phyloP scores from a whole-genome alignment of 2,113 vertebrate species.

The Gymnorhina tibicen region DNA sequence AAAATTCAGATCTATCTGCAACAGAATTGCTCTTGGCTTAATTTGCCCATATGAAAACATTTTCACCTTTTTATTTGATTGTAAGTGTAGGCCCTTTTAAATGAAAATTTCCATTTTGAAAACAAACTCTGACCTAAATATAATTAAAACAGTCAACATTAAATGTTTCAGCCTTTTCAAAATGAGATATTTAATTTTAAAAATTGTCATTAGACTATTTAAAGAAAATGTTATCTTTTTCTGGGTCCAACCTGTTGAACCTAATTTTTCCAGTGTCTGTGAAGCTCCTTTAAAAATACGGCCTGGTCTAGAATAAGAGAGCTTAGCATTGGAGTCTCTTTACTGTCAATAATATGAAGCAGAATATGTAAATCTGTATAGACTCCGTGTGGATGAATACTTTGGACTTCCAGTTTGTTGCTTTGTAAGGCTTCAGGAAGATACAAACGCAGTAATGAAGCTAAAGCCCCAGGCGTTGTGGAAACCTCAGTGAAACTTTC shows the following conservation, averaged over 20 bases:
- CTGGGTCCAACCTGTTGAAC: background rate
- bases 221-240: background rate
- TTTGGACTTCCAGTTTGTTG: background rate
- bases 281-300: background rate
- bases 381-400: background rate
- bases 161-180: background rate
- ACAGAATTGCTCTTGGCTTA: background rate
- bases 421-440: background rate
- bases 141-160: background rate
- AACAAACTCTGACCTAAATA: background rate
- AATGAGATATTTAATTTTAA: background rate
- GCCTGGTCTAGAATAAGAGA: background rate
- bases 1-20: background rate
- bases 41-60: background rate
- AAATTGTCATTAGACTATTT: background rate
- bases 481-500: background rate
- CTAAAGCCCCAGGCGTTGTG: background rate
- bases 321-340: background rate
- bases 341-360: background rate
- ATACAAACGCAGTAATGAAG: background rate
- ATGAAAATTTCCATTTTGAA: background rate
- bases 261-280: background rate
- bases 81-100: background rate
- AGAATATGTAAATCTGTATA: background rate
- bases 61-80: background rate